Conservation (phyloP, 2,888 invertebrate genomes). For the Drosophila yooni region DNA sequence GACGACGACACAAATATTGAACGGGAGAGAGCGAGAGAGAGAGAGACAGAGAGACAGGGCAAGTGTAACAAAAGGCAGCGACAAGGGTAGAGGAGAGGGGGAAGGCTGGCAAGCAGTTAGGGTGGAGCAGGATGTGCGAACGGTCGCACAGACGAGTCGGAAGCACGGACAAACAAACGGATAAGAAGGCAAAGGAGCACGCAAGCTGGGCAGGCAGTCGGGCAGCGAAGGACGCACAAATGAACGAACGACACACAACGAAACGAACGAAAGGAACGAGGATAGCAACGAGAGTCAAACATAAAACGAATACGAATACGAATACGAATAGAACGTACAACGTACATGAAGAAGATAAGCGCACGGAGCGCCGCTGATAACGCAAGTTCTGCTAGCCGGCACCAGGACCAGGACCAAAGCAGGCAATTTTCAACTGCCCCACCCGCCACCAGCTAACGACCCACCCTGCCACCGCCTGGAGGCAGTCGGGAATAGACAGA, state of each 20-base stretch:
- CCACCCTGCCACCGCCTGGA: slow-evolving; percentile 14
- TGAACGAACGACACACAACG: slow-evolving; percentile 25
- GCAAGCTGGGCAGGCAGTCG: slow-evolving; percentile 11
- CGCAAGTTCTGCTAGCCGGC: slow-evolving; percentile 60
- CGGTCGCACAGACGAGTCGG: slow-evolving; percentile 79
- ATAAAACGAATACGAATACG: slow-evolving; percentile 23
- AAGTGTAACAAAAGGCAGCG: slow-evolving; percentile 35
- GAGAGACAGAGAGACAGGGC: not conserved
- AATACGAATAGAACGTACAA: slow-evolving; percentile 52
- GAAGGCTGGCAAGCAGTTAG: slow-evolving; percentile 12
- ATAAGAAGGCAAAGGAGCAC: slow-evolving; percentile 65
- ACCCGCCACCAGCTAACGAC: not conserved
- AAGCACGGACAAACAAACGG: slow-evolving; percentile 80
- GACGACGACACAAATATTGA: slow-evolving; percentile 59
- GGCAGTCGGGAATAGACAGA: slow-evolving; percentile 43
- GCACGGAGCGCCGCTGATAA: slow-evolving; percentile 73
- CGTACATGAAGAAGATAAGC: slow-evolving; percentile 78
- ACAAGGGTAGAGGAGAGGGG: slow-evolving; percentile 18
- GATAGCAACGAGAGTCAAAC: not conserved
- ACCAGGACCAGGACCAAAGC: slow-evolving; percentile 9
- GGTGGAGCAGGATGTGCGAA: slow-evolving; percentile 74
- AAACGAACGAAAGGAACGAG: slow-evolving; percentile 10
- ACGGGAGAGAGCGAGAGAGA: not conserved
- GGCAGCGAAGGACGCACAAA: slow-evolving; percentile 36
- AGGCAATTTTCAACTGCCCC: not conserved